These are phyloP conservation scores for Heteractis magnifica DNA, from an alignment of 92 coral and sea anemone species.

Conservation along the genomic window DNA sequence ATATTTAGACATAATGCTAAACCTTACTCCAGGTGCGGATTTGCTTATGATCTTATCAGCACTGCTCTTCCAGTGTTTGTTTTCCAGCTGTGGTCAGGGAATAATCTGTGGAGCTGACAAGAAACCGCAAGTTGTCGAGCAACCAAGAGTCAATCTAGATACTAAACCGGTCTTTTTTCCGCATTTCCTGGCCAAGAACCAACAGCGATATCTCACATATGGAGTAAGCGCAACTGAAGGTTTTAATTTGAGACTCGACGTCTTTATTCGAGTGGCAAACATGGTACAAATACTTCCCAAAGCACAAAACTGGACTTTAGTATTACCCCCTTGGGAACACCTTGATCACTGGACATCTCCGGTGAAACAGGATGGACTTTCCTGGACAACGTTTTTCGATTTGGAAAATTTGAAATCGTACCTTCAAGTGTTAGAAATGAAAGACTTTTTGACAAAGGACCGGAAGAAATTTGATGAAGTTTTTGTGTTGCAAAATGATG, in stretches of 20 bases:
- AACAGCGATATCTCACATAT: slow-evolving; percentile 32
- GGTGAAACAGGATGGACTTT: slow-evolving; percentile 26
- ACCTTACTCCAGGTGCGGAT: neutral
- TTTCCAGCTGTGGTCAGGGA: neutral
- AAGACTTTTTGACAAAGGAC: slow-evolving; percentile 27
- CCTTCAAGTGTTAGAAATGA: slow-evolving; percentile 40
- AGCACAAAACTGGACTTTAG: slow-evolving; percentile 52
- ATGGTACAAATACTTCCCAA: slow-evolving; percentile 43
- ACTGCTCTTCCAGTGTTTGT: neutral
- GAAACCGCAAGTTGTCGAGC: neutral
- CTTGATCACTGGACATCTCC: slow-evolving; percentile 59
- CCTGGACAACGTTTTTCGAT: slow-evolving; percentile 55
- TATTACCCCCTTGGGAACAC: slow-evolving; percentile 61
- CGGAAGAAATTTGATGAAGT: slow-evolving; percentile 45
- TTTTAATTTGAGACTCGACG: slow-evolving; percentile 53
- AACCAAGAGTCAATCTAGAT: neutral
- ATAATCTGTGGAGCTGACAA: neutral
- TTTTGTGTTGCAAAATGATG: slow-evolving; percentile 42
- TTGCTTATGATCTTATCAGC: slow-evolving; percentile 1
- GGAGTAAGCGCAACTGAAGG: slow-evolving; percentile 55
- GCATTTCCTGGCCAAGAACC: neutral
- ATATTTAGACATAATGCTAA: neutral
- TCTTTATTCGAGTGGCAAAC: slow-evolving; percentile 54
- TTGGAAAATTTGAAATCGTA: slow-evolving; percentile 39
- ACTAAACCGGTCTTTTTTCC: neutral